phyloP scores from a whole-genome alignment of 1,140 invertebrate genomes.

The Ruditapes philippinarum region DNA sequence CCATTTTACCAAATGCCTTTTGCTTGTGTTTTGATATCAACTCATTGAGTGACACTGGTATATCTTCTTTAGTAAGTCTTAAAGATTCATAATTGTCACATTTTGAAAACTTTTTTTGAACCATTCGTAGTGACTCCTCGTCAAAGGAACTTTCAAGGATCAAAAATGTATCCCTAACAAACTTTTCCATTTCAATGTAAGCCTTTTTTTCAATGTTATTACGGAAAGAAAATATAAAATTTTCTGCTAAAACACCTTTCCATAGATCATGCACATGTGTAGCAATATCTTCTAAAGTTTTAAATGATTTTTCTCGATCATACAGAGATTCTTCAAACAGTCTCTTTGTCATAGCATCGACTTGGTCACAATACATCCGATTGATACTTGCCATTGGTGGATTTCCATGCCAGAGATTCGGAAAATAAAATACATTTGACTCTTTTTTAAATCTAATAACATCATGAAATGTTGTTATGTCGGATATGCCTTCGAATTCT shows the following conservation, averaged over 20 bases:
- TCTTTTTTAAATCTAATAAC: not conserved
- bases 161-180: not conserved
- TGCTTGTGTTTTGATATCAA: not conserved
- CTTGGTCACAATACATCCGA: not conserved
- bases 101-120: not conserved
- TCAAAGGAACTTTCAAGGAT: not conserved
- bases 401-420: not conserved
- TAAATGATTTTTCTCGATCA: not conserved
- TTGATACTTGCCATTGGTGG: not conserved
- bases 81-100: not conserved
- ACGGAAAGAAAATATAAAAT: constrained; percentile 14
- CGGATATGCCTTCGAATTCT: not conserved
- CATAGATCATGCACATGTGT: not conserved
- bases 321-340: not conserved
- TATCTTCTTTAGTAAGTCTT: not conserved
- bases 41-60: not conserved
- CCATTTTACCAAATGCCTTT: not conserved
- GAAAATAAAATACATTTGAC: not conserved
- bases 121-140: not conserved
- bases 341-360: not conserved
- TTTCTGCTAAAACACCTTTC: not conserved
- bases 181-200: not conserved
- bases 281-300: not conserved
- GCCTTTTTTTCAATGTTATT: not conserved
- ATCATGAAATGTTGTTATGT: not conserved